phyloP scores from a whole-genome alignment of 2,797 vertebrate genomes.

The Pyrocephalus nanus region DNA sequence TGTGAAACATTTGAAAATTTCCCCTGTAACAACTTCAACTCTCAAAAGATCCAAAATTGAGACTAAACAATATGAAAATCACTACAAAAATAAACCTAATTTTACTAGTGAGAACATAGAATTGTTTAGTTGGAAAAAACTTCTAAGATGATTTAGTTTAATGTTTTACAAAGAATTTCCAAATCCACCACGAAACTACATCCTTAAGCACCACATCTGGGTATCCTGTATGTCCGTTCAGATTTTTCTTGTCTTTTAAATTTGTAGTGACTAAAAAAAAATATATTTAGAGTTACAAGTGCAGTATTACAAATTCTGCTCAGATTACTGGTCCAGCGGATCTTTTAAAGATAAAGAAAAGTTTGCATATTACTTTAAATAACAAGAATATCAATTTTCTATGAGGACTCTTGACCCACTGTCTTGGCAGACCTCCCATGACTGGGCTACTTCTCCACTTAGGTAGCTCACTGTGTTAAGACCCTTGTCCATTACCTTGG shows the following conservation, averaged over 20 bases:
- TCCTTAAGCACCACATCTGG: not conserved
- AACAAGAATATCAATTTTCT: not conserved
- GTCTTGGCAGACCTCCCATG: not conserved
- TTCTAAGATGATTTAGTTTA: not conserved
- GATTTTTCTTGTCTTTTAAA: not conserved
- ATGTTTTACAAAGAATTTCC: not conserved
- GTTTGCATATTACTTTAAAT: not conserved
- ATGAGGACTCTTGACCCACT: not conserved
- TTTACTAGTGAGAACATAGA: not conserved
- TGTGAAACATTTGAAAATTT: not conserved
- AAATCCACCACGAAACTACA: not conserved
- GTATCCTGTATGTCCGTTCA: not conserved
- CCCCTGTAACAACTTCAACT: not conserved
- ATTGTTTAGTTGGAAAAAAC: not conserved
- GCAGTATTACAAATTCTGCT: not conserved
- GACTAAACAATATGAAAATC: not conserved
- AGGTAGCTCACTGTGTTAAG: not conserved
- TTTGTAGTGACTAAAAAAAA: not conserved
- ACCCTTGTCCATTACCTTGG: not conserved
- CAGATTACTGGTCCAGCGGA: not conserved
- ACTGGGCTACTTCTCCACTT: not conserved
- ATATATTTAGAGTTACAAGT: not conserved
- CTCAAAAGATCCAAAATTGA: not conserved
- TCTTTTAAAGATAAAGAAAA: not conserved
- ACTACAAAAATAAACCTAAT: not conserved